Evolutionary conservation across 2,113 vertebrate species (phyloP).

Genomic region (Zootoca vivipara): DNA sequence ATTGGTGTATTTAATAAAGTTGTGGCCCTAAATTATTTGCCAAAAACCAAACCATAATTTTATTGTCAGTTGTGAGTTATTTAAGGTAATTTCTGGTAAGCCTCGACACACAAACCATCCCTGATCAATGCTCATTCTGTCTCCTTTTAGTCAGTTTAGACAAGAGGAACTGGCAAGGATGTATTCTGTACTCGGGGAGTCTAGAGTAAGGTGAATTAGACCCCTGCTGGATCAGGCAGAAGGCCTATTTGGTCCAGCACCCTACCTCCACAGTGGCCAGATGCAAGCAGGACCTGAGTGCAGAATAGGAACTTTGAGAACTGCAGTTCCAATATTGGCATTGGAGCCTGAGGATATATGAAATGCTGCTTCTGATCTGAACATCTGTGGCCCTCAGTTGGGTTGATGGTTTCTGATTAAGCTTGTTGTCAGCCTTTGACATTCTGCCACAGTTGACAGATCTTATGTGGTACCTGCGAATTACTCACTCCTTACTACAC

Average conservation of each 20-base stretch:
- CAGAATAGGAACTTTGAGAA: neutral
- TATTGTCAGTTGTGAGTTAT: too few relatives aligned
- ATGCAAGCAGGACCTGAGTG: too few relatives aligned
- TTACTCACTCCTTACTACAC: neutral
- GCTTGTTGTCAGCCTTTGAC: neutral
- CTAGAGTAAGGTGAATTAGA: neutral
- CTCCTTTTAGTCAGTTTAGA: neutral
- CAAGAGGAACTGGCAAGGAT: neutral
- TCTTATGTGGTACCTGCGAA: neutral
- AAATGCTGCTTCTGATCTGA: neutral
- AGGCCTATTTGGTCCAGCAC: too few relatives aligned
- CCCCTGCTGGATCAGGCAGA: too few relatives aligned
- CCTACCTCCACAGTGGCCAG: too few relatives aligned
- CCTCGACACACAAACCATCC: too few relatives aligned
- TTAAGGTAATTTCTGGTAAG: too few relatives aligned
- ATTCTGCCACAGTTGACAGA: neutral
- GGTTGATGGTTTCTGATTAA: neutral
- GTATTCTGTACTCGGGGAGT: neutral
- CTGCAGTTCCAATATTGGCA: neutral
- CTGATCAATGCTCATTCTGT: neutral
- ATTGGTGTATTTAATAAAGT: too few relatives aligned
- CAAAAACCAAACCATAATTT: too few relatives aligned
- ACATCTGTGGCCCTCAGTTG: neutral
- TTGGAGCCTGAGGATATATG: neutral
- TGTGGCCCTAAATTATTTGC: too few relatives aligned